A percentile compares a stretch with the other conserved stretches of the same genome.
These are phyloP conservation scores for Sylvicola cinctus DNA, from an alignment of 2,888 invertebrate species.

Conservation along the genomic window DNA sequence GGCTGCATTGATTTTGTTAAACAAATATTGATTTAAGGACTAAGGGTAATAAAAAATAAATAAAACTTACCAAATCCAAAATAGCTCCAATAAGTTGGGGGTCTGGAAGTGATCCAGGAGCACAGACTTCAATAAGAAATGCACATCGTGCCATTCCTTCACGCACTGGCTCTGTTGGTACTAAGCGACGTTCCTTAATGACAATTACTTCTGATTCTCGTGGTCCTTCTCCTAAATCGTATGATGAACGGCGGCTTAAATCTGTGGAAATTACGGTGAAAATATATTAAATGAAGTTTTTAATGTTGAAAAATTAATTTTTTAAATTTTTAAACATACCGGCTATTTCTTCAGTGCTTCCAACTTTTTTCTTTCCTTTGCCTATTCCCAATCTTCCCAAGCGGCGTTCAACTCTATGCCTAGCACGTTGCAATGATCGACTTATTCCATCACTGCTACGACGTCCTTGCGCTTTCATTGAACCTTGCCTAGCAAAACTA, in stretches of 20 bases:
- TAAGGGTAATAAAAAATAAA: slow-evolving; percentile 1
- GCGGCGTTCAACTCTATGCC: slow-evolving; percentile 75
- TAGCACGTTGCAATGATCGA: slow-evolving; percentile 55
- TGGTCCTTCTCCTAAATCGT: slow-evolving; percentile 58
- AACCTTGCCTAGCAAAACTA: slow-evolving; percentile 31
- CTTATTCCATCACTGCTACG: slow-evolving; percentile 30
- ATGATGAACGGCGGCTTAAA: slow-evolving; percentile 60
- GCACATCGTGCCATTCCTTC: slow-evolving; percentile 81
- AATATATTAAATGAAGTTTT: background rate
- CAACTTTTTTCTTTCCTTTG: slow-evolving; percentile 75
- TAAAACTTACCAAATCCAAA: slow-evolving; percentile 61
- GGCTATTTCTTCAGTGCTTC: slow-evolving; percentile 68
- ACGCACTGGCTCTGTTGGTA: slow-evolving; percentile 54
- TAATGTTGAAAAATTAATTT: background rate
- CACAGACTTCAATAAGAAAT: slow-evolving; percentile 84
- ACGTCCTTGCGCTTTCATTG: slow-evolving; percentile 23
- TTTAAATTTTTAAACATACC: slow-evolving; percentile 39
- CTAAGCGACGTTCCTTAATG: slow-evolving; percentile 67
- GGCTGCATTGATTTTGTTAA: slow-evolving; percentile 31
- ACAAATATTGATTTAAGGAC: slow-evolving; percentile 1
- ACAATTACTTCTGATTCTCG: slow-evolving; percentile 76
- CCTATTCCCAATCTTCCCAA: slow-evolving; percentile 62
- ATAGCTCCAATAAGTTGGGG: slow-evolving; percentile 86
- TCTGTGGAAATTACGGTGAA: slow-evolving; percentile 23
- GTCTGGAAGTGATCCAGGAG: slow-evolving; percentile 92